Evolutionary conservation across 2,113 vertebrate species (phyloP), one percentile per base, ranked within the genome.

Genomic region (Nothoprocta pentlandii): DNA sequence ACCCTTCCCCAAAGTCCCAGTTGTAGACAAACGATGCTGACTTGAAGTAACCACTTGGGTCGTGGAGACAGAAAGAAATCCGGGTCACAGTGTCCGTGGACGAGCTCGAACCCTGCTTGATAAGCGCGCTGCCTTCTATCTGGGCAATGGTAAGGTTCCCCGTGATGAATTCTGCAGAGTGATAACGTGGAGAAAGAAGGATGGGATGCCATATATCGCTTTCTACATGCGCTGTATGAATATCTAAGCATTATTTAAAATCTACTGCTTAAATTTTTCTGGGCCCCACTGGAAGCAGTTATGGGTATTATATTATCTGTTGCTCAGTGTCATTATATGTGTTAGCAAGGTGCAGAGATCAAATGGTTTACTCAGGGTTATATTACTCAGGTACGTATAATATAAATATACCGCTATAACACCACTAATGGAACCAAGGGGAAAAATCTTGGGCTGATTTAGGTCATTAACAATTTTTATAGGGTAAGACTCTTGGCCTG

Each of bases 1-100:
- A 99, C 99, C 99, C 98, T 0, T 99, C 98, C 79, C 98, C 98
- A 42, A 99, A 97, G 94, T 98, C 97, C 99, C 99, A 99, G 6
- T 61, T 98, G 67, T 99, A 99, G 74, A 97, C 97, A 93, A 99
- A 98, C 0, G 95, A 96, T 26, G 98, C 98, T 0, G 85, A 73
- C 88, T 97, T 97, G 93, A 98, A 98, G 87, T 98, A 98, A 94
- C 96, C 82, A 46, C 97, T 98, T 2, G 98, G 98, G 71, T 99
- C 98, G 1, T 98, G 97, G 63, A 98, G 98, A 74, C 98, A 95
- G 95, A 99, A 99, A 83, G 98, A 97, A 36, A 98, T 95, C 80
- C 97, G 94, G 2, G 98, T 98, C 61, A 97, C 78, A 6, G 96
- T 6, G 2, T 97, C 95, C 7, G 19, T 96, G 14, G 98, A 98